Conservation (phyloP, 2,113 vertebrate species). For the Platysternon megacephalum region DNA sequence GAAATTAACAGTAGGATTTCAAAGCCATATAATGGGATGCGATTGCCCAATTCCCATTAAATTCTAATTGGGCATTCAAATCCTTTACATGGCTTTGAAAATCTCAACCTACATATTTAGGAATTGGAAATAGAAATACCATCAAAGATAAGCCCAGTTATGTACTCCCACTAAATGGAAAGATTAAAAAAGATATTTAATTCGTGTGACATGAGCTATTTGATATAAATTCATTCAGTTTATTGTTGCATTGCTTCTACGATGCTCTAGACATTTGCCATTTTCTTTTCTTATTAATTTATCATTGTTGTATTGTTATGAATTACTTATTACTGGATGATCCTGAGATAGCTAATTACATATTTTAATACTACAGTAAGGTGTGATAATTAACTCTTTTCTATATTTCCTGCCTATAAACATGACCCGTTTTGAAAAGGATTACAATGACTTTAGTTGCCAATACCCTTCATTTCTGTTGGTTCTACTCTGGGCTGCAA, state of each 20-base stretch:
- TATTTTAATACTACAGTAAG: neutral
- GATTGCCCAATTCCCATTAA: neutral
- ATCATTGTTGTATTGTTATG: neutral
- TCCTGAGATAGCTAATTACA: neutral
- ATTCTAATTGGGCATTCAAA: neutral
- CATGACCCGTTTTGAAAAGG: neutral
- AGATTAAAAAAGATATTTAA: neutral
- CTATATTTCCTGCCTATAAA: neutral
- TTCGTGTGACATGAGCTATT: neutral
- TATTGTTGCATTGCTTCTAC: neutral
- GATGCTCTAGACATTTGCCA: neutral
- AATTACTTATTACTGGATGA: neutral
- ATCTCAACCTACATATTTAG: neutral
- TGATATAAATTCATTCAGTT: too few species aligned
- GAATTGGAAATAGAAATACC: too few species aligned
- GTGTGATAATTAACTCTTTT: neutral
- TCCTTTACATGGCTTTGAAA: neutral
- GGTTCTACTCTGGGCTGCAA: neutral
- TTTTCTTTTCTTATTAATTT: neutral
- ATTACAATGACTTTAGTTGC: neutral
- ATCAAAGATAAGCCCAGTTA: too few species aligned
- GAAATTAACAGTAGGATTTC: neutral
- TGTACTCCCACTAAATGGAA: neutral
- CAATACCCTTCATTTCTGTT: neutral
- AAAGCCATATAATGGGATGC: neutral